A percentile compares a stretch with the other conserved stretches of the same genome.
Conservation (phyloP, 2,797 vertebrate genomes). For the Catamblyrhynchus diadema region DNA sequence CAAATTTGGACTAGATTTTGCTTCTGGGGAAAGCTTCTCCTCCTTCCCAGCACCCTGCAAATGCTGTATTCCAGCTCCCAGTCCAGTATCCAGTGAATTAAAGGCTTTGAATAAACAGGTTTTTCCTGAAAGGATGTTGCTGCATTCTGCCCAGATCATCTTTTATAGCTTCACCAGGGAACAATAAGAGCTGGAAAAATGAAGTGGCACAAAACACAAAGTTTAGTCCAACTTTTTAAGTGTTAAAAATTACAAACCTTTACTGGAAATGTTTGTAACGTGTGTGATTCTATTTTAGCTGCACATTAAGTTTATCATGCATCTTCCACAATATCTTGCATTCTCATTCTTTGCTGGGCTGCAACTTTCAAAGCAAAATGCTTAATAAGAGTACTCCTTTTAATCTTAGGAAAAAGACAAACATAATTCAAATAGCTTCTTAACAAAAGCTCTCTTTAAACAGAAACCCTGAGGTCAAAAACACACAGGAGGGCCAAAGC, state of each 20-base stretch:
- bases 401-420: conserved; percentile 56
- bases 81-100: conserved; percentile 41
- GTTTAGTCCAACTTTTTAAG: neutral
- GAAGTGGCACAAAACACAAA: conserved; percentile 1
- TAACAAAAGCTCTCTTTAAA: conserved; percentile 61
- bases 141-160: conserved; percentile 45
- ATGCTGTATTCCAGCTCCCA: conserved; percentile 19
- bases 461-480: conserved; percentile 59
- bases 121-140: conserved; percentile 72
- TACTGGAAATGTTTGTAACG: neutral
- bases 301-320: neutral
- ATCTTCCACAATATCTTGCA: neutral
- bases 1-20: neutral
- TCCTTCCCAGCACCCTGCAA: neutral
- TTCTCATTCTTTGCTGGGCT: neutral
- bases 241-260: neutral
- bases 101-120: conserved; percentile 63
- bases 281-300: neutral
- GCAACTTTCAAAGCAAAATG: conserved; percentile 49
- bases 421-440: conserved; percentile 59
- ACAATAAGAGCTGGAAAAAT: conserved; percentile 34
- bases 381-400: conserved; percentile 50
- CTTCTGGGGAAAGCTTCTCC: neutral
- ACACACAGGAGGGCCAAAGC: conserved; percentile 43
- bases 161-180: conserved; percentile 36